Percentiles rank a stretch among this genome's conserved stretches.
Conservation (phyloP, 2,113 vertebrate species). For the Sinocyclocheilus anshuiensis region DNA sequence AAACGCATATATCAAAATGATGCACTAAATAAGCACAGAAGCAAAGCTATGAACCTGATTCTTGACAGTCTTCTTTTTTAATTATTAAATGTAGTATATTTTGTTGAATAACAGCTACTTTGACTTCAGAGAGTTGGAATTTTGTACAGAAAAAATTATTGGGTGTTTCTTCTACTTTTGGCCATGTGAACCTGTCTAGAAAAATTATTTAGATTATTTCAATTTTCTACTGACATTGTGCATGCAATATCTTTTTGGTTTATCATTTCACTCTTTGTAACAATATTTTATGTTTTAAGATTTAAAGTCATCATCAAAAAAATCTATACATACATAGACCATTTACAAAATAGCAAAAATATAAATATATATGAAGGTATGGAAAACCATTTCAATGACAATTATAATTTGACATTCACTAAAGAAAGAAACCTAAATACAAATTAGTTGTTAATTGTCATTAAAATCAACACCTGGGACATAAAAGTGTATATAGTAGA, state of each 20-base stretch:
- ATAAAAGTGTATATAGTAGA: not conserved
- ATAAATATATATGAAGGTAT: too few species aligned
- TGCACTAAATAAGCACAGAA: not conserved
- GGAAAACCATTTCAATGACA: not conserved
- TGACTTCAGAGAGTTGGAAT: not conserved
- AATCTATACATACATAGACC: not conserved
- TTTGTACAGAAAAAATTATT: not conserved
- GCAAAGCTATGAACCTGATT: not conserved
- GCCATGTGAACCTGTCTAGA: not conserved
- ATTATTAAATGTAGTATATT: not conserved
- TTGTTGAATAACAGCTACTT: not conserved
- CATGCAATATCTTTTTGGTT: not conserved
- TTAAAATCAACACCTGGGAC: not conserved
- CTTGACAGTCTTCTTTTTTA: not conserved
- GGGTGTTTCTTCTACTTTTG: not conserved
- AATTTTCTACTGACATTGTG: not conserved
- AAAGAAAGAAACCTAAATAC: not conserved
- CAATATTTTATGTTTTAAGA: not conserved
- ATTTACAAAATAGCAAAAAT: not conserved
- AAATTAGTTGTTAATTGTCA: not conserved
- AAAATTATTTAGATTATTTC: not conserved
- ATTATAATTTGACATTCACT: not conserved
- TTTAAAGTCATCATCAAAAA: not conserved
- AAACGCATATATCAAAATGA: not conserved
- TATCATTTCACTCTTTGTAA: not conserved